Base-by-base conservation (phyloP, 2,113 vertebrate genomes). In the Taxidea taxus region DNA sequence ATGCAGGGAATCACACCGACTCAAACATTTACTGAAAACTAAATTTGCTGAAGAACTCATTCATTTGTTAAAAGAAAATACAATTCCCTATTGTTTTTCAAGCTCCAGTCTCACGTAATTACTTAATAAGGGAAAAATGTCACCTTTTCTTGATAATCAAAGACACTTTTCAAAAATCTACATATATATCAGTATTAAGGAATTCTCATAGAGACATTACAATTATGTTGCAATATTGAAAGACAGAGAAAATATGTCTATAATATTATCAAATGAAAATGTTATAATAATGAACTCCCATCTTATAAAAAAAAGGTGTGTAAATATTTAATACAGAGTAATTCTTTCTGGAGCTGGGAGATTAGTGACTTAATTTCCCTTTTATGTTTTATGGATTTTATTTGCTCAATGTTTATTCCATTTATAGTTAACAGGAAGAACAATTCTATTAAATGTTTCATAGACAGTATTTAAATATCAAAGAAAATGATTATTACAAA, bases 41-140 rank as follows among this genome's bases (percentile, higher is more conserved):
- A 62, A 77, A 89, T 94, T 95, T 98, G 34, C 58, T 94, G 1
- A 85, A 90, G 15, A 95, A 93, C 9, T 83, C 31, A 96, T 90
- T 96, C 89, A 29, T 77, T 56, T 84, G 78, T 47, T 37, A 82
- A n/a, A 68, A 96, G 90, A 80, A 77, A 51, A 68, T 11, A 51
- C 1, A 83, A 74, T 56, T 93, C 95, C 3, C 18, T 93, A 92
- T 56, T 90, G 37, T 81, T 39, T 95, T 25, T 87, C 42, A 83
- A 92, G 93, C 3, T 54, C 14, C 11, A 51, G 56, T 66, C 4
- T 75, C 56, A n/a, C 4, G 16, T 77, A 34, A 90, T 25, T 64
- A 21, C 31, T 86, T 77, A 77, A 31, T 82, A 74, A 70, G 34
- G 11, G 27, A 66, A 97, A 94, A 86, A 72, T 6, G 9, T 44